These are phyloP conservation scores for Diorhabda carinulata DNA, from an alignment of 1,140 invertebrate species.

Conservation along the genomic window DNA sequence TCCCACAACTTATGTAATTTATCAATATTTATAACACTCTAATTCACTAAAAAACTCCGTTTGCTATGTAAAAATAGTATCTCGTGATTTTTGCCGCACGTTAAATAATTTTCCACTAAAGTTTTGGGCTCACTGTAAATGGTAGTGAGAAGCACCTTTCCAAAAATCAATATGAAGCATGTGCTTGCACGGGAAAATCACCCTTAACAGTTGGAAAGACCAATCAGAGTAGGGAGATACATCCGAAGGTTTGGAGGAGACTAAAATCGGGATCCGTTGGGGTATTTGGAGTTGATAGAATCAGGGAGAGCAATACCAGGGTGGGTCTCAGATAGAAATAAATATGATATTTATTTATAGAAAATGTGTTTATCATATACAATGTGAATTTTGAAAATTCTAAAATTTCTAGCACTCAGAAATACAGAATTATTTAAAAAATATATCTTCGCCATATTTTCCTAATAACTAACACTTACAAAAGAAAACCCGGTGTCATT, in stretches of 20 bases:
- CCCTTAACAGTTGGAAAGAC: not conserved
- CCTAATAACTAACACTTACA: no score
- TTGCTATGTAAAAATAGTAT: no score
- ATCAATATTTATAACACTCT: no score
- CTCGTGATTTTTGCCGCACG: no score
- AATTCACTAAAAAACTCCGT: no score
- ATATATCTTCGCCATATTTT: no score
- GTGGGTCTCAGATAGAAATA: not conserved
- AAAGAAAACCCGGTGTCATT: no score
- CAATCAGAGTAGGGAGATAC: constrained; percentile 1
- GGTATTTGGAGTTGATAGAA: constrained; percentile 6
- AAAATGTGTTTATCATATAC: no score
- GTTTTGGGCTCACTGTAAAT: not conserved
- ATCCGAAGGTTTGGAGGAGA: constrained; percentile 10
- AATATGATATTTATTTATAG: not conserved
- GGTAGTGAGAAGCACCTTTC: not conserved
- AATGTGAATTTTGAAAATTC: no score
- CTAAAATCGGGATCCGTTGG: constrained; percentile 9
- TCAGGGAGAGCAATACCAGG: not conserved
- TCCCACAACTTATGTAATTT: no score
- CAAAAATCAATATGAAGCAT: constrained; percentile 14
- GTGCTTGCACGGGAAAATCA: constrained; percentile 15
- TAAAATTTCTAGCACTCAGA: no score
- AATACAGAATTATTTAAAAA: no score
- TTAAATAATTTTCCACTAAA: not conserved